These are phyloP conservation scores for Numida meleagris DNA, from an alignment of 2,113 vertebrate species.

Conservation along the genomic window DNA sequence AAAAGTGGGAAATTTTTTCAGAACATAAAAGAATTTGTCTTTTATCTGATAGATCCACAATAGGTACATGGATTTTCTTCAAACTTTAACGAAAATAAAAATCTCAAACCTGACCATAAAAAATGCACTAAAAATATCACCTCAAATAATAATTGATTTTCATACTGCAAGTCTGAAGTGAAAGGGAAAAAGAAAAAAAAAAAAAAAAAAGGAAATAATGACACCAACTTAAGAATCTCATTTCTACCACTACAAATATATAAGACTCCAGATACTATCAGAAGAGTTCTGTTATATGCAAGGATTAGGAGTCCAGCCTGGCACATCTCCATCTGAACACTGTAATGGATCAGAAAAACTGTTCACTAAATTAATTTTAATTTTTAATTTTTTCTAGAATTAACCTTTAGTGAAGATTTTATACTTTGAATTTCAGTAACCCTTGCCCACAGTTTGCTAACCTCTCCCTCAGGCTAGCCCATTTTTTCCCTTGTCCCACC, in stretches of 20 bases:
- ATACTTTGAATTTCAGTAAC: slow-evolving; percentile 10
- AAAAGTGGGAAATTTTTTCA: neutral
- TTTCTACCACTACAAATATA: neutral
- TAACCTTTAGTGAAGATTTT: neutral
- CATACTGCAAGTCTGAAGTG: neutral
- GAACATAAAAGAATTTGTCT: neutral
- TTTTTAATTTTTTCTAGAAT: neutral
- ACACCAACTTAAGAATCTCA: neutral
- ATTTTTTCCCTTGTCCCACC: slow-evolving; percentile 14
- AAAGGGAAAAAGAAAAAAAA: neutral
- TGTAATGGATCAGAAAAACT: neutral
- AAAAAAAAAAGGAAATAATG: neutral
- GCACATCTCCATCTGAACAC: neutral
- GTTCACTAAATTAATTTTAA: neutral
- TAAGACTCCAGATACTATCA: neutral
- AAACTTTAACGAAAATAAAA: neutral
- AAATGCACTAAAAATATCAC: neutral
- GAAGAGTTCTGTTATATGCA: neutral
- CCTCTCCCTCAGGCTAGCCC: neutral
- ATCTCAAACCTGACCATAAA: neutral
- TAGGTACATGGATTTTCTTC: neutral
- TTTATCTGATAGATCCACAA: neutral
- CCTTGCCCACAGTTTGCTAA: slow-evolving; percentile 15
- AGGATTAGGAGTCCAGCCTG: neutral
- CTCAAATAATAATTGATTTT: neutral